A percentile compares a stretch with the other conserved stretches of the same genome.
Evolutionary conservation across 1,140 invertebrate genomes (phyloP).

Genomic region (Melipona quadrifasciata): DNA sequence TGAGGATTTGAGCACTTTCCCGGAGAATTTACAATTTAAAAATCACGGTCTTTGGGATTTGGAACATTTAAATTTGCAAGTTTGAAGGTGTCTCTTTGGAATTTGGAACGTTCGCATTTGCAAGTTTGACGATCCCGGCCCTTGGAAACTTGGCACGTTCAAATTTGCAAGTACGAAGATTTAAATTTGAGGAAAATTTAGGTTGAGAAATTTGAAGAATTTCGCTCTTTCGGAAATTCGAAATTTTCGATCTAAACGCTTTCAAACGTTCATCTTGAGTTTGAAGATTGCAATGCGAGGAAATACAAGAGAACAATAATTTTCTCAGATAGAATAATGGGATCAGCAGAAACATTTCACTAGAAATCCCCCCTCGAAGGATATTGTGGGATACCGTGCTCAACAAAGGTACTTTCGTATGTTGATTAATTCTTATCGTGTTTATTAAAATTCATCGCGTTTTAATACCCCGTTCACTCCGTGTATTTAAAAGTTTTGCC

Average conservation of each 20-base stretch:
- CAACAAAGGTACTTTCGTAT: not conserved
- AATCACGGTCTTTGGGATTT: too few species aligned
- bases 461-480: not conserved
- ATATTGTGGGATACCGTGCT: not conserved
- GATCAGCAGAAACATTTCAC: not conserved
- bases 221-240: not conserved
- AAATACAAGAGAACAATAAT: not conserved
- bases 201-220: too few species aligned
- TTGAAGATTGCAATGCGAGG: not conserved
- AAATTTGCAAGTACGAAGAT: too few species aligned
- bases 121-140: too few species aligned
- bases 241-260: not conserved
- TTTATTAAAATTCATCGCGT: not conserved
- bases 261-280: not conserved
- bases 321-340: not conserved
- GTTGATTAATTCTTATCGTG: not conserved
- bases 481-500: not conserved
- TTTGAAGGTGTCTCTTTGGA: too few species aligned
- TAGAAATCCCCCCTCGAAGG: not conserved
- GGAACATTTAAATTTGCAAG: too few species aligned
- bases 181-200: not conserved
- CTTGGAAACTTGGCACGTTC: too few species aligned
- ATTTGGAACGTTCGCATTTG: too few species aligned
- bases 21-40: too few species aligned
- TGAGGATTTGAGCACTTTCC: too few species aligned